phyloP scores from a whole-genome alignment of 1,140 invertebrate genomes.

The Drosophila tsacasi region DNA sequence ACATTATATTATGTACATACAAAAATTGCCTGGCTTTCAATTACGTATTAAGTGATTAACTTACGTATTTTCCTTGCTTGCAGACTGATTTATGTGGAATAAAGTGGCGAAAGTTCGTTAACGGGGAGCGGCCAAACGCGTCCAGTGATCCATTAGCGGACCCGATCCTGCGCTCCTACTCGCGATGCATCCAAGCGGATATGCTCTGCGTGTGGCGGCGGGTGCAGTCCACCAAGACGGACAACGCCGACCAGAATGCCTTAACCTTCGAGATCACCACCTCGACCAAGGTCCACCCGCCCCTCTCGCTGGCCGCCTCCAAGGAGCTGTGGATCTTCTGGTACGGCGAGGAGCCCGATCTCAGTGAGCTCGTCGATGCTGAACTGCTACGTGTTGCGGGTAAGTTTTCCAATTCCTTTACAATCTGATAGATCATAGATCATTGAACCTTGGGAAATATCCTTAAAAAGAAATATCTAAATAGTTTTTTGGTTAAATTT shows the following conservation, averaged over 20 bases:
- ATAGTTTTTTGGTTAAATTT: not conserved
- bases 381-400: slow-evolving; percentile 90
- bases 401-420: slow-evolving; percentile 87
- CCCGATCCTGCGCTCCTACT: slow-evolving; percentile 96
- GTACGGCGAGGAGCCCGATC: slow-evolving; percentile 98
- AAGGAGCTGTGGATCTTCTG: slow-evolving; percentile 99
- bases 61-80: slow-evolving; percentile 16
- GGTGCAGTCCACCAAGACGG: slow-evolving; percentile 87
- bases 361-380: slow-evolving; percentile 92
- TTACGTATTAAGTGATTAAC: slow-evolving; percentile 20
- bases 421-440: too few relatives aligned
- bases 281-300: slow-evolving; percentile 86
- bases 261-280: slow-evolving; percentile 83
- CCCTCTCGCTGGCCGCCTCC: slow-evolving; percentile 91
- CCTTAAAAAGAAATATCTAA: not conserved
- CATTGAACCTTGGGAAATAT: not conserved
- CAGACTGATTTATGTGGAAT: slow-evolving; percentile 99
- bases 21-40: slow-evolving; percentile 10
- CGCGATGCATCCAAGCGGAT: slow-evolving; percentile 96
- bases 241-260: slow-evolving; percentile 81
- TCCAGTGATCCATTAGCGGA: slow-evolving; percentile 93
- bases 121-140: slow-evolving; percentile 87
- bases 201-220: slow-evolving; percentile 98
- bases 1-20: slow-evolving; percentile 5
- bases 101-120: slow-evolving; percentile 98